Percentiles rank a stretch among this genome's conserved stretches.
These are phyloP conservation scores for Orchestia grillus DNA, from an alignment of 1,140 invertebrate species.

Conservation along the genomic window DNA sequence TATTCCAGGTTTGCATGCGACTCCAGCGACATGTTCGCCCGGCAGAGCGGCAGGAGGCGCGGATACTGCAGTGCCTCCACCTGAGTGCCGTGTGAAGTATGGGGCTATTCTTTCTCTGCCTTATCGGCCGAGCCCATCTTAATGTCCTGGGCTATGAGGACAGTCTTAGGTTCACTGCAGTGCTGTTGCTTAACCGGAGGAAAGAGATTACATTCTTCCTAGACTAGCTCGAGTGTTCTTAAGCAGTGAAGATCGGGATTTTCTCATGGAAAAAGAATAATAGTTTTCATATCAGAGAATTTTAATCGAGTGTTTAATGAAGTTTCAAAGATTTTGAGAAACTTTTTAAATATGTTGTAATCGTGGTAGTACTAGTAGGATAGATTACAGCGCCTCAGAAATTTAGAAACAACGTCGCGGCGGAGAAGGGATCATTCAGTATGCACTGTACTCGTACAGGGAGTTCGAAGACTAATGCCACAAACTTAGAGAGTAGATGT, in stretches of 20 bases:
- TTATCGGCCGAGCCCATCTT: conserved; percentile 30
- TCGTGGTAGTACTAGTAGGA: too few relatives aligned
- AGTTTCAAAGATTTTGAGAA: too few relatives aligned
- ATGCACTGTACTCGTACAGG: too few relatives aligned
- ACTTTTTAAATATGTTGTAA: too few relatives aligned
- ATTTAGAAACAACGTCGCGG: too few relatives aligned
- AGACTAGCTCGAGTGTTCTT: not conserved
- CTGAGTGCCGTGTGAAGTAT: conserved; percentile 25
- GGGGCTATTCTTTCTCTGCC: not conserved
- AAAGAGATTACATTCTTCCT: not conserved
- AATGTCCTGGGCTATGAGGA: not conserved
- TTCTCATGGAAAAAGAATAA: not conserved
- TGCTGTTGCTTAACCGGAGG: not conserved
- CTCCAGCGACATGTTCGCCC: not conserved
- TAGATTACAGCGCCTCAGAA: too few relatives aligned
- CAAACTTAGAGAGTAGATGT: too few relatives aligned
- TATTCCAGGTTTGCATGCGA: not conserved
- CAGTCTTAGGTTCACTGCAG: not conserved
- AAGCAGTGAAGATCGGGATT: not conserved
- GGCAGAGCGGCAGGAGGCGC: not conserved
- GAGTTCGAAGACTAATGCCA: too few relatives aligned
- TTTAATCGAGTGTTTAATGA: too few relatives aligned
- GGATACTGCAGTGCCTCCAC: not conserved
- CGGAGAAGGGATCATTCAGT: too few relatives aligned
- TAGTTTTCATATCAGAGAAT: not conserved